phyloP scores from a whole-genome alignment of 2,888 invertebrate species.

The Callyntrura sp. region DNA sequence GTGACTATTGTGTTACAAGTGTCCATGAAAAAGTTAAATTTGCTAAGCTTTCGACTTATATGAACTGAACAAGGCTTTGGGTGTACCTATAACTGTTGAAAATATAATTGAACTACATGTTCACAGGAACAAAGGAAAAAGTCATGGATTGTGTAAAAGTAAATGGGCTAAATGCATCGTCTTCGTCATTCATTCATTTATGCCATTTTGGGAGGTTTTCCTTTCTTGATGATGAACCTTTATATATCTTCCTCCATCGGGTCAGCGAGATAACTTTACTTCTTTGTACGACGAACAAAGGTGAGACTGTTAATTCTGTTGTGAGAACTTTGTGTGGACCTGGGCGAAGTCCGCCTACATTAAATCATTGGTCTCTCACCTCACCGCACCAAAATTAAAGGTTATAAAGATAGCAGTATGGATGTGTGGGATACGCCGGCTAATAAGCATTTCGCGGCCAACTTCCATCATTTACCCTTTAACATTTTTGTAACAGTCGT shows the following conservation, averaged over 20 bases:
- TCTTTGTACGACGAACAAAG: background rate
- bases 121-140: background rate
- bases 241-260: slow-evolving; percentile 64
- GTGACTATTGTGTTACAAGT: background rate
- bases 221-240: slow-evolving; percentile 63
- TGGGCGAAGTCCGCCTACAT: too few species aligned
- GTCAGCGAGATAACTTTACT: slow-evolving; percentile 12
- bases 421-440: too few species aligned
- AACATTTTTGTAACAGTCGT: too few species aligned
- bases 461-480: too few species aligned
- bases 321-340: too few species aligned
- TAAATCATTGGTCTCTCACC: too few species aligned
- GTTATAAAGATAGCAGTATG: too few species aligned
- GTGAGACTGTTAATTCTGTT: background rate
- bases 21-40: background rate
- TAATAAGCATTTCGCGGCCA: too few species aligned
- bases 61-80: background rate
- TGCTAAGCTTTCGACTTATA: background rate
- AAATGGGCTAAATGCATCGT: background rate
- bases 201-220: slow-evolving; percentile 58
- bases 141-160: background rate
- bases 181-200: slow-evolving; percentile 52
- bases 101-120: background rate
- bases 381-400: too few species aligned
- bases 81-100: too few species aligned